A percentile compares a stretch with the other conserved stretches of the same genome.
Evolutionary conservation across 2,888 invertebrate species (phyloP).

Genomic region (Harmothoe impar): DNA sequence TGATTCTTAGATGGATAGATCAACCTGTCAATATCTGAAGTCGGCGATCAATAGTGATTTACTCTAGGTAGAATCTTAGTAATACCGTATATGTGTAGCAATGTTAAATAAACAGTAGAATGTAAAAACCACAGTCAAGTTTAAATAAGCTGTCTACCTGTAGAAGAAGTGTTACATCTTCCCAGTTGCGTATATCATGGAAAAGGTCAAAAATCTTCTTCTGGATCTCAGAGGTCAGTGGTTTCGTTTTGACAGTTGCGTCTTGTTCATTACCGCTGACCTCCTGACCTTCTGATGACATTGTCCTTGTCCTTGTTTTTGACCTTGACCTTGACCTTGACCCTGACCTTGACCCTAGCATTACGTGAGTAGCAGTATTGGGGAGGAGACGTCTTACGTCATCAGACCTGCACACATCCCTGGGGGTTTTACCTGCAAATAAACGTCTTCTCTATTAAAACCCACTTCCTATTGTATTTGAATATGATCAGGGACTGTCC

Average conservation of each 20-base stretch:
- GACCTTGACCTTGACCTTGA: neutral
- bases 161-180: conserved; percentile 77
- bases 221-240: conserved; percentile 60
- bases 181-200: conserved; percentile 73
- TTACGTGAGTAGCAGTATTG: neutral
- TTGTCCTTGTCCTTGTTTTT: neutral
- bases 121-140: neutral
- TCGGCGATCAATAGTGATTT: no score
- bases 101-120: no score
- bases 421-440: conserved; percentile 76
- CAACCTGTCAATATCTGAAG: no score
- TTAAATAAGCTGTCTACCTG: conserved; percentile 72
- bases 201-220: conserved; percentile 76
- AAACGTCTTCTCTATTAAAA: no score
- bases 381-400: conserved; percentile 74
- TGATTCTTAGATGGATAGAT: no score
- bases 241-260: conserved; percentile 26
- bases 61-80: no score
- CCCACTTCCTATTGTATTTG: no score
- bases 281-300: neutral
- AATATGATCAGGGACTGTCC: no score
- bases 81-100: no score
- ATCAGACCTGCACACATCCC: conserved; percentile 75
- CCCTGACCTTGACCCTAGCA: neutral
- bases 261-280: neutral